Base-by-base conservation (phyloP, 1,140 invertebrate genomes). In the Saxidomus purpurata region DNA sequence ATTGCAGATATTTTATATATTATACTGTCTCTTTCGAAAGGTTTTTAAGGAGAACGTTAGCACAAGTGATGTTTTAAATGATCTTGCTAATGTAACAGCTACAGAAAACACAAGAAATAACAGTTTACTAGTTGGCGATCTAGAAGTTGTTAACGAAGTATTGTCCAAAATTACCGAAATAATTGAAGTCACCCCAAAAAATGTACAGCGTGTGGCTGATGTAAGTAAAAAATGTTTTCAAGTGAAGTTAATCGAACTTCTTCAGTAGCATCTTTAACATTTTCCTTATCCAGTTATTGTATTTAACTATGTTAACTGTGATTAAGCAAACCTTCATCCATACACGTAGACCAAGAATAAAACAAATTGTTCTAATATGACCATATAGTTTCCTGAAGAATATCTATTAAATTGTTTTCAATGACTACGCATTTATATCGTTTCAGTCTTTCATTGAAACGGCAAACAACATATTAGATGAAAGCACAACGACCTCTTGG, bases 111-210 rank as follows among this genome's bases (percentile, higher is more conserved):
- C 2, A 8, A 49, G 49, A 9, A 76, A 76, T 43, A 71, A 43
- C 22, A 47, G 19, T 4, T 43, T 76, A 28, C 25, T 43, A 40
- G 2, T 43, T n/a, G 40, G 40, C 4, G 71, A 76, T 36, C 38
- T 47, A 3, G 71, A 40, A 28, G n/a, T 40, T 76, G 71, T 76
- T 0, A 47, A 43, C 40, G 1, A 76, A 43, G 40, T 47, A 25
- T n/a, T 76, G 71, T 47, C 71, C 25, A 76, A 43, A 49, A 76
- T 76, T 43, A 76, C 71, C 3, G 71, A 76, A 22, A n/a, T 43
- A 1, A 47, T 76, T 63, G 59, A 63, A 28, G 59, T 63, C 15
- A 63, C 25, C 22, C n/a, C 25, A 63, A 25, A 28, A 8, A 63
- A 63, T 28, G 59, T 63, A 63, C 8, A 25, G 4, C 19, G 25